Conservation (phyloP, 2,797 vertebrate species). For the Buphagus erythrorhynchus region DNA sequence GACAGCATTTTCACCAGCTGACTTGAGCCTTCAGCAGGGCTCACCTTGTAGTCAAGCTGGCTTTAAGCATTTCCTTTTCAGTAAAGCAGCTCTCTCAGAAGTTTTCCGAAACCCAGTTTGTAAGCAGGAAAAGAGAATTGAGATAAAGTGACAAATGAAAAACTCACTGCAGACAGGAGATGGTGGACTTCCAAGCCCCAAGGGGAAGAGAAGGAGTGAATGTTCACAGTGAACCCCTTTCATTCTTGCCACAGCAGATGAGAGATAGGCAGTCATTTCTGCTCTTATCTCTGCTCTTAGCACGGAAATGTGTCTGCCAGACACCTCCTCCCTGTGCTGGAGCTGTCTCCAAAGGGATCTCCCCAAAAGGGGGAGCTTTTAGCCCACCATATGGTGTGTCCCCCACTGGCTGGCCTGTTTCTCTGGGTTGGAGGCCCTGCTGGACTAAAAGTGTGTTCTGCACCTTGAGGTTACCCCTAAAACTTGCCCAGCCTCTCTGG, state of each 20-base stretch:
- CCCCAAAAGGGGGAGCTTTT: slow-evolving; percentile 66
- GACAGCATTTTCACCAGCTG: neutral
- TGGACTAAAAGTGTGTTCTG: neutral
- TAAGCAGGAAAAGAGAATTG: slow-evolving; percentile 16
- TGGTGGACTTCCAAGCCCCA: neutral
- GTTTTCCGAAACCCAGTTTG: neutral
- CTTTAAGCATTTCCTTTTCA: slow-evolving; percentile 11
- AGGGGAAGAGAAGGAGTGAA: neutral
- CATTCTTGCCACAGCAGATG: slow-evolving; percentile 16
- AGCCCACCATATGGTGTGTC: neutral
- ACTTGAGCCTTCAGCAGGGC: neutral
- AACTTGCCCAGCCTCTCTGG: neutral
- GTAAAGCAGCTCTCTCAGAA: neutral
- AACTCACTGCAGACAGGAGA: neutral
- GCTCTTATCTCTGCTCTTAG: neutral
- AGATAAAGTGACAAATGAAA: neutral
- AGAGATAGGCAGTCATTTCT: neutral
- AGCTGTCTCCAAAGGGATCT: slow-evolving; percentile 42
- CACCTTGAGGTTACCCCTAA: neutral
- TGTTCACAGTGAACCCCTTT: slow-evolving; percentile 6
- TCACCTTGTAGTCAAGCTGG: neutral
- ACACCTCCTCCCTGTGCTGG: neutral
- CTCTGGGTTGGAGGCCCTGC: neutral
- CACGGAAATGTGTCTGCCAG: neutral
- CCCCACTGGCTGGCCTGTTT: neutral